Percentiles rank a stretch among this genome's conserved stretches.
These are phyloP conservation scores for Eupeodes latifasciatus DNA, from an alignment of 2,888 invertebrate genomes.

Conservation along the genomic window DNA sequence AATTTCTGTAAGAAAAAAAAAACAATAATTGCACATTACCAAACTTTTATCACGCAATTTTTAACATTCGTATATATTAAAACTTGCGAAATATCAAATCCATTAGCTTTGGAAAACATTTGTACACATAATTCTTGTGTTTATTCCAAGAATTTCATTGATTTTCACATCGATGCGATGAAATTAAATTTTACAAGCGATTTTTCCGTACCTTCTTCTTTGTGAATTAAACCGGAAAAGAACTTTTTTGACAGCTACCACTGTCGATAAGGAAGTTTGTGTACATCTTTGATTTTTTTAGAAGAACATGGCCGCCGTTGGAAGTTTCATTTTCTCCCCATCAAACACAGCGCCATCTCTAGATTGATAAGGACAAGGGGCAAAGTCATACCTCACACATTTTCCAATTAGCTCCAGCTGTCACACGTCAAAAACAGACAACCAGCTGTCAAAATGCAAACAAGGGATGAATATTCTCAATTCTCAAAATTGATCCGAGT, in stretches of 20 bases:
- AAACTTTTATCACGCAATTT: constrained; percentile 58
- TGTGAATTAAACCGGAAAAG: constrained; percentile 84
- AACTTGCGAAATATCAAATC: constrained; percentile 71
- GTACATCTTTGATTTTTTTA: not conserved
- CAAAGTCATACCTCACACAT: constrained; percentile 39
- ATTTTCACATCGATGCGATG: constrained; percentile 80
- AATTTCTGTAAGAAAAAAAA: constrained; percentile 80
- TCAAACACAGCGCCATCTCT: constrained; percentile 7
- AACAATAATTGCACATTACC: constrained; percentile 76
- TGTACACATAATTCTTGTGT: constrained; percentile 61
- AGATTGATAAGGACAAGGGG: not conserved
- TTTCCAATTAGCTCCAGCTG: constrained; percentile 37
- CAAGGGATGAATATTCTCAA: constrained; percentile 68
- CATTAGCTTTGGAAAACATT: constrained; percentile 47
- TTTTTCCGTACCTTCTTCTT: constrained; percentile 82
- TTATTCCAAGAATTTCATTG: constrained; percentile 33
- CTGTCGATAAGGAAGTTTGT: constrained; percentile 63
- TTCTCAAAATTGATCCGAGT: constrained; percentile 72
- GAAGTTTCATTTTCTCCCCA: not conserved
- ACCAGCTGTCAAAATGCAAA: constrained; percentile 66
- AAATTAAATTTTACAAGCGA: constrained; percentile 78
- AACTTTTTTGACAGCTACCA: constrained; percentile 80
- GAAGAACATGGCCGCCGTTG: not conserved
- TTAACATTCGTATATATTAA: constrained; percentile 62
- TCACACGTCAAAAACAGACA: constrained; percentile 6